phyloP scores from a whole-genome alignment of 2,113 vertebrate genomes.

The Prunella himalayana region DNA sequence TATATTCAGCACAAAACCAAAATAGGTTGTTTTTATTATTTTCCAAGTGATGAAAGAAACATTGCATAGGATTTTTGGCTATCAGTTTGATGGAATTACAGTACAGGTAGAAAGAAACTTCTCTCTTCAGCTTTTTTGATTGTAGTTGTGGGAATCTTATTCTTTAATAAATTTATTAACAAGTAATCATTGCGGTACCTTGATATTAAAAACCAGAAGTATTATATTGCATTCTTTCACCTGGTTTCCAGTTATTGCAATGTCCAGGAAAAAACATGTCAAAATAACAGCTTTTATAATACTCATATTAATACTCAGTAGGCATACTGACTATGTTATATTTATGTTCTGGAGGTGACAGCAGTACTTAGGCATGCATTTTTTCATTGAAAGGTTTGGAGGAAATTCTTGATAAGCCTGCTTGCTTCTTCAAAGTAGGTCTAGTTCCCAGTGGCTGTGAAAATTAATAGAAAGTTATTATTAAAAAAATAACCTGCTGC shows the following conservation, averaged over 20 bases:
- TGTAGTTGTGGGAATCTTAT: background rate
- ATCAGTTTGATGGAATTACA: background rate
- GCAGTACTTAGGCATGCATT: background rate
- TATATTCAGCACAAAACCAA: background rate
- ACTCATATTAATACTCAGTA: background rate
- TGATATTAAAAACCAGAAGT: background rate
- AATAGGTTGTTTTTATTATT: background rate
- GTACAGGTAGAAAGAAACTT: background rate
- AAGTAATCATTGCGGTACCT: background rate
- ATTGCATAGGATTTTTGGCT: background rate
- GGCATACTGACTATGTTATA: background rate
- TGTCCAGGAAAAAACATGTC: background rate
- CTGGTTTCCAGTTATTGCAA: background rate
- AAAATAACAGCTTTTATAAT: background rate
- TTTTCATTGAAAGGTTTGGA: background rate
- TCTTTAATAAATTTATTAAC: background rate
- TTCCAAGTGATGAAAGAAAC: accelerated
- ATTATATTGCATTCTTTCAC: background rate
- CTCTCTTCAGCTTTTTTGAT: background rate
- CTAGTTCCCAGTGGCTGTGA: background rate
- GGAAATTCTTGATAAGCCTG: accelerated
- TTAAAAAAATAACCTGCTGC: background rate
- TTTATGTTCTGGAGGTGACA: background rate
- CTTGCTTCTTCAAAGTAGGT: background rate
- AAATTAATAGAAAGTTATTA: background rate